Evolutionary conservation across 2,113 vertebrate species (phyloP).

Genomic region (Aramus guarauna): DNA sequence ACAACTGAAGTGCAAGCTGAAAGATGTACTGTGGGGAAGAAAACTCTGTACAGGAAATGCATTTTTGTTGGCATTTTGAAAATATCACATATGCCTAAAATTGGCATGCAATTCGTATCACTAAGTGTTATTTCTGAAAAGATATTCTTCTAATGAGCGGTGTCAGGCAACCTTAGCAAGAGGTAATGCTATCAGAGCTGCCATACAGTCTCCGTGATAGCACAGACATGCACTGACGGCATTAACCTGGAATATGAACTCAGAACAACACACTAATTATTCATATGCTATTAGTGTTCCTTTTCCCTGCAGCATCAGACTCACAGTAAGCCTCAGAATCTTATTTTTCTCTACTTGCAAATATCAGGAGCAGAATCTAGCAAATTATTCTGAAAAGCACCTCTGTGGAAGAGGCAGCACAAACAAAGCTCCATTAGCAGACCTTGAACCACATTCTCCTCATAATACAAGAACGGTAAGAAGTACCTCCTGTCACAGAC

Average conservation of each 20-base stretch:
- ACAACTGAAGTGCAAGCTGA: neutral
- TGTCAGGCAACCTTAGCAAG: neutral
- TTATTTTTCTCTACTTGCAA: neutral
- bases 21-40: neutral
- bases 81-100: fast-evolving
- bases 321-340: neutral
- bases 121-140: neutral
- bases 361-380: neutral
- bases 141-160: neutral
- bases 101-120: neutral
- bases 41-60: fast-evolving
- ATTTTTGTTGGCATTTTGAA: neutral
- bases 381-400: neutral
- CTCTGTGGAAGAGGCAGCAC: neutral
- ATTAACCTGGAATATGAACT: neutral
- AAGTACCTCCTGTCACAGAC: neutral
- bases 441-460: neutral
- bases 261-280: neutral
- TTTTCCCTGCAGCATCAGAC: neutral
- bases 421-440: neutral
- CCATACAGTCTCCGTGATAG: neutral
- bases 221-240: neutral
- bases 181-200: neutral
- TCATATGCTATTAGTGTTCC: neutral
- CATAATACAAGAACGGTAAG: fast-evolving